Percentiles rank a stretch among this genome's conserved stretches.
These are phyloP conservation scores for Meloe dianella DNA, from an alignment of 2,888 invertebrate genomes.

Conservation along the genomic window DNA sequence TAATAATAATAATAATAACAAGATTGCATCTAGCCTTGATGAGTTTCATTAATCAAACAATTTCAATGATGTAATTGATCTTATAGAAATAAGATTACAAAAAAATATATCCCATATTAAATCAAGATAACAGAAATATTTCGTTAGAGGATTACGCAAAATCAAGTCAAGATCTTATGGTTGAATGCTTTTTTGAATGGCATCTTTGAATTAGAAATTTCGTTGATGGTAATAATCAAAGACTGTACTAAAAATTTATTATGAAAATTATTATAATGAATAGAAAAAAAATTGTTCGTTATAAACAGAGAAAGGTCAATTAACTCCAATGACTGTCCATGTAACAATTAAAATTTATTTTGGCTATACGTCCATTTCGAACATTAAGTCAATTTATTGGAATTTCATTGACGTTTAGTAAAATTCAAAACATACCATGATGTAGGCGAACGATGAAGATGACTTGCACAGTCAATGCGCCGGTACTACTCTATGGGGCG, in stretches of 20 bases:
- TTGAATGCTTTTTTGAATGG: conserved; percentile 36
- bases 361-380: conserved; percentile 35
- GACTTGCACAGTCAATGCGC: conserved; percentile 42
- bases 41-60: conserved; percentile 13
- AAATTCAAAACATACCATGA: conserved; percentile 32
- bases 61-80: conserved; percentile 8
- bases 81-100: neutral
- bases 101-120: conserved; percentile 13
- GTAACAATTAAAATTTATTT: conserved; percentile 44
- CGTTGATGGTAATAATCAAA: conserved; percentile 36
- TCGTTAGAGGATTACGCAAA: conserved; percentile 14
- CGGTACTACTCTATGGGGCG: conserved; percentile 19
- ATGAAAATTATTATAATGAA: conserved; percentile 31
- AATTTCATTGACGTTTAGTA: conserved; percentile 34
- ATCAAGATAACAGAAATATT: conserved; percentile 6
- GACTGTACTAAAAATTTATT: conserved; percentile 32
- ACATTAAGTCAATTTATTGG: conserved; percentile 37
- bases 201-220: conserved; percentile 36
- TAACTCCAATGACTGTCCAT: conserved; percentile 44
- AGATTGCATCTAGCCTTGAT: neutral
- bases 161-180: conserved; percentile 26
- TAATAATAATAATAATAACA: neutral
- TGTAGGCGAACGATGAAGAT: conserved; percentile 37
- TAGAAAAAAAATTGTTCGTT: conserved; percentile 22
- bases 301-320: conserved; percentile 41